A percentile compares a stretch with the other conserved stretches of the same genome.
phyloP scores from a whole-genome alignment of 1,140 invertebrate genomes.

The Eufriesea mexicana region DNA sequence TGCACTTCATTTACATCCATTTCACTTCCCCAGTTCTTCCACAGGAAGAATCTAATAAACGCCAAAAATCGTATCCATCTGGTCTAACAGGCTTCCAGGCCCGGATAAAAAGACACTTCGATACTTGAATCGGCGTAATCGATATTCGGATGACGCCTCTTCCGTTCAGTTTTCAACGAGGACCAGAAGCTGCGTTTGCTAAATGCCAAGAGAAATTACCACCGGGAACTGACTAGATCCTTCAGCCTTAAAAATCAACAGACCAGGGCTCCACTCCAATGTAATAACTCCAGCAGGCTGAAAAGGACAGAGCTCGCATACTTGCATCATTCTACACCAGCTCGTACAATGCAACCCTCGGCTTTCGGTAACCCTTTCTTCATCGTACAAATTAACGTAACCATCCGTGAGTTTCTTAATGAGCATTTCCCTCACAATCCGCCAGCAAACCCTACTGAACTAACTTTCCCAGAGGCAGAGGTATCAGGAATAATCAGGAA shows the following conservation, averaged over 20 bases:
- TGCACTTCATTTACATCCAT: too few relatives aligned
- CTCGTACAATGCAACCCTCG: background rate
- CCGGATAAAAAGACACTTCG: too few relatives aligned
- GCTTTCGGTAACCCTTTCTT: background rate
- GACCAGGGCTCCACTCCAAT: background rate
- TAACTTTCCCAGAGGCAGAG: background rate
- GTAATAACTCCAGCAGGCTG: background rate
- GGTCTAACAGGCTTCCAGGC: too few relatives aligned
- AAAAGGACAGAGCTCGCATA: background rate
- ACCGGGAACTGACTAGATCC: background rate
- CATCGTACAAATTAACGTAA: constrained; percentile 9
- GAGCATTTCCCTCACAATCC: constrained; percentile 2
- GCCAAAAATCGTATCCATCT: too few relatives aligned
- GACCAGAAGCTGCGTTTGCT: background rate
- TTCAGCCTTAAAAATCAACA: background rate
- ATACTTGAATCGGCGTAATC: too few relatives aligned
- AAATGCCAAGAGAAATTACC: background rate
- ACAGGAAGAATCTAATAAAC: too few relatives aligned
- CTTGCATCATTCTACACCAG: background rate
- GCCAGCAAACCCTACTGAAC: background rate
- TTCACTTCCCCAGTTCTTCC: too few relatives aligned
- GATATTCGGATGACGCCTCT: too few relatives aligned
- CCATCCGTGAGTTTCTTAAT: background rate
- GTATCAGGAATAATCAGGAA: constrained; percentile 8
- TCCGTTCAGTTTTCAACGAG: too few relatives aligned